Percentiles rank a stretch among this genome's conserved stretches.
Conservation (phyloP, 1,140 invertebrate genomes). For the Drosophila novamexicana region DNA sequence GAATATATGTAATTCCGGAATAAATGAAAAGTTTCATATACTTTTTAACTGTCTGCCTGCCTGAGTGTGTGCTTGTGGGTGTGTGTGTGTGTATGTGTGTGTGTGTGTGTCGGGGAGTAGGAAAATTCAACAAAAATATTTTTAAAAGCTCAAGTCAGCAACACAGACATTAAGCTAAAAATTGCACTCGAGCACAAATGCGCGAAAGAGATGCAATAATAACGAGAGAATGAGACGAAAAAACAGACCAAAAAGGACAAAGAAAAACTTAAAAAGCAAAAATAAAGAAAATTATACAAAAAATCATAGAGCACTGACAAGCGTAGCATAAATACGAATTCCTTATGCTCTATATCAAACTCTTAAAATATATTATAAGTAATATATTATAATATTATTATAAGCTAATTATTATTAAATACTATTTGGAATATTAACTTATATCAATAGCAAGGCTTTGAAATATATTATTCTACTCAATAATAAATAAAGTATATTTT, state of each 20-base stretch:
- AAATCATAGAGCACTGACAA: conserved; percentile 7
- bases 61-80: conserved; percentile 42
- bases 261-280: conserved; percentile 8
- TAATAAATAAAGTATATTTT: neutral
- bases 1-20: conserved; percentile 1
- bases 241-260: conserved; percentile 34
- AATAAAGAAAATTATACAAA: conserved; percentile 18
- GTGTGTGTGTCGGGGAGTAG: conserved; percentile 36
- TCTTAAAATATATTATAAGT: no score
- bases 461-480: no score
- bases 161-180: conserved; percentile 48
- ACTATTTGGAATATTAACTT: no score
- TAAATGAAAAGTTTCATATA: conserved; percentile 20
- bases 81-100: conserved; percentile 32
- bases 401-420: no score
- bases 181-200: conserved; percentile 40
- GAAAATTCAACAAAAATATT: conserved; percentile 65
- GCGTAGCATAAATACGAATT: neutral
- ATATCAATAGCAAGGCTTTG: no score
- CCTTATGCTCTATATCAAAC: neutral
- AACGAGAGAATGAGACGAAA: conserved; percentile 17
- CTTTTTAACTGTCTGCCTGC: conserved; percentile 8
- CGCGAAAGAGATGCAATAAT: conserved; percentile 20
- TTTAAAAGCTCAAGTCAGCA: conserved; percentile 67
- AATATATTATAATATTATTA: no score